Evolutionary conservation across 2,797 vertebrate species (phyloP).

Genomic region (Helicolenus hilgendorfi): DNA sequence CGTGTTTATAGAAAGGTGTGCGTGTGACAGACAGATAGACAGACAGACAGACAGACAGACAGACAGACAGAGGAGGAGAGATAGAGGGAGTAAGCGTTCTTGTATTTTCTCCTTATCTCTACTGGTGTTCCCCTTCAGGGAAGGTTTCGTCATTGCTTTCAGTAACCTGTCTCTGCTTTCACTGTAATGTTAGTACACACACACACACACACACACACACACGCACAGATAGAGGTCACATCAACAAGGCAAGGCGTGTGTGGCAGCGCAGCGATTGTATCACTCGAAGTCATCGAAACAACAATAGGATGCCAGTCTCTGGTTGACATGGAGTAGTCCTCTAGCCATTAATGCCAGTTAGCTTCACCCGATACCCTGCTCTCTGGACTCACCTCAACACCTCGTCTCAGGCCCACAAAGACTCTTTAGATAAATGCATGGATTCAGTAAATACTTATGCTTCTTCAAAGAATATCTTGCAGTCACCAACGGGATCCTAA

Average conservation of each 20-base stretch:
- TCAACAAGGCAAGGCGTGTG: conserved; percentile 37
- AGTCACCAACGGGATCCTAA: background rate
- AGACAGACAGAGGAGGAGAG: background rate
- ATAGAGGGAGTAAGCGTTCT: background rate
- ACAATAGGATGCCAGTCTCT: conserved; percentile 57
- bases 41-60: background rate
- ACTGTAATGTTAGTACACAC: conserved; percentile 73
- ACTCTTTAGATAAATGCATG: background rate
- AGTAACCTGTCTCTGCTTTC: conserved; percentile 80
- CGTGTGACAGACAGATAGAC: background rate
- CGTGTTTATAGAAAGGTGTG: background rate
- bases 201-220: conserved; percentile 1
- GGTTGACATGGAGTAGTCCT: conserved; percentile 39
- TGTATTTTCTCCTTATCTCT: conserved; percentile 2
- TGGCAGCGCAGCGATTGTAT: conserved; percentile 13
- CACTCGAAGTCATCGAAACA: conserved; percentile 48
- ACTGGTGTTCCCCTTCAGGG: conserved; percentile 47
- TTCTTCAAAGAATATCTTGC: background rate
- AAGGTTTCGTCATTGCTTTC: conserved; percentile 62
- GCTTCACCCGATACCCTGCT: conserved; percentile 46
- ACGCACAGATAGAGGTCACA: conserved; percentile 42
- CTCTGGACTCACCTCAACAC: conserved; percentile 15
- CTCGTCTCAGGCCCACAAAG: background rate
- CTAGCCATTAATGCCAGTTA: background rate
- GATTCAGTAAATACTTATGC: background rate